A percentile compares a stretch with the other conserved stretches of the same genome.
phyloP scores from a whole-genome alignment of 2,888 invertebrate genomes.

The Venusia cambrica region DNA sequence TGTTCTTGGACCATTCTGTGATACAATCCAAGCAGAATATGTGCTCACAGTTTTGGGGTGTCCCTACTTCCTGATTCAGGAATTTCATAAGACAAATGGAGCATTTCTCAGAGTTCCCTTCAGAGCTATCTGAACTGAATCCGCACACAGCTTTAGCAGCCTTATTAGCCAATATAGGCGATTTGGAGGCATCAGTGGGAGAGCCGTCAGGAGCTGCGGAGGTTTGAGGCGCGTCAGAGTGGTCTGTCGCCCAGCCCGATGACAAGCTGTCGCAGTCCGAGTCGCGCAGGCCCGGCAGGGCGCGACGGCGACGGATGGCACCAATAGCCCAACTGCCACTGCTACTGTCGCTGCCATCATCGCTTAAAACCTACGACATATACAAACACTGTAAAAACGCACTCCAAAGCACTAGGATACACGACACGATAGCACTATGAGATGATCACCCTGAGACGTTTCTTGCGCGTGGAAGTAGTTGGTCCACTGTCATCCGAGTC shows the following conservation, averaged over 20 bases:
- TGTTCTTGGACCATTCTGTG: slow-evolving; percentile 96
- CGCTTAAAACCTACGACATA: slow-evolving; percentile 76
- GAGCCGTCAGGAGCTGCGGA: slow-evolving; percentile 10
- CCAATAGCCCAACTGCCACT: slow-evolving; percentile 60
- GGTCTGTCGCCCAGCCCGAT: slow-evolving; percentile 53
- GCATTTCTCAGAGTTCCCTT: slow-evolving; percentile 90
- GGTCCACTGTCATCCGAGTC: slow-evolving; percentile 72
- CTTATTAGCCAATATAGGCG: slow-evolving; percentile 23
- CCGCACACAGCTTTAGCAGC: slow-evolving; percentile 43
- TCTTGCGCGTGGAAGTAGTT: slow-evolving; percentile 60
- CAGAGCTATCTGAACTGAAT: slow-evolving; percentile 82
- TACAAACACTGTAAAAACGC: too few species aligned
- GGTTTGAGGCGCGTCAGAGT: slow-evolving; percentile 32
- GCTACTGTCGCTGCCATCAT: slow-evolving; percentile 70
- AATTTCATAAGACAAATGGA: slow-evolving; percentile 93
- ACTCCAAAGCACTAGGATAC: too few species aligned
- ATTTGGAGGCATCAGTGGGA: slow-evolving; percentile 18
- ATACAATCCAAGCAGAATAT: slow-evolving; percentile 94
- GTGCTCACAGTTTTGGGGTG: slow-evolving; percentile 93
- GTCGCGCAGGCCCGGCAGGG: slow-evolving; percentile 56
- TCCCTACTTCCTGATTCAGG: slow-evolving; percentile 89
- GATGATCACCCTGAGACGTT: slow-evolving; percentile 66
- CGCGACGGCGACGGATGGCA: slow-evolving; percentile 52
- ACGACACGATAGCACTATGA: slow-evolving; percentile 2
- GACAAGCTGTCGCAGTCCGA: slow-evolving; percentile 62